phyloP scores from a whole-genome alignment of 2,797 vertebrate species.

The Scolopax bukidnonensis region DNA sequence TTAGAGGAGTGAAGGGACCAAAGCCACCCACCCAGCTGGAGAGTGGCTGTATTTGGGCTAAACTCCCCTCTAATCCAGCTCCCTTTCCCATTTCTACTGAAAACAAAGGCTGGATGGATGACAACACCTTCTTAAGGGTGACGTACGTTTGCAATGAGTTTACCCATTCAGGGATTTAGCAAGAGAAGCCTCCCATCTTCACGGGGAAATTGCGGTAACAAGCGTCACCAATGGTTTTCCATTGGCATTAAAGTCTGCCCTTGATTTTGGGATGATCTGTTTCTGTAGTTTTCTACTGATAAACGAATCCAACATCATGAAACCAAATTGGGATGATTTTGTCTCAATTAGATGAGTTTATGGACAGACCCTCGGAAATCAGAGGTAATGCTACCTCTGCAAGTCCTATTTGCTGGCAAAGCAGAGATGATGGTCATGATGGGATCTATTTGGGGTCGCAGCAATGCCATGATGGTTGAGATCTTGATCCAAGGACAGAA shows the following conservation, averaged over 20 bases:
- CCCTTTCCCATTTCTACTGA: not conserved
- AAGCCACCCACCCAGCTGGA: not conserved
- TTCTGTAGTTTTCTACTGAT: not conserved
- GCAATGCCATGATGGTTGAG: not conserved
- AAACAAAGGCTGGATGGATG: not conserved
- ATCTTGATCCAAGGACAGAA: not conserved
- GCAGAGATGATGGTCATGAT: rapidly evolving
- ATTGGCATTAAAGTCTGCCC: not conserved
- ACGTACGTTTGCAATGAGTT: not conserved
- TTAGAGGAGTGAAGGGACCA: not conserved
- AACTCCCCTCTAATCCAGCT: not conserved
- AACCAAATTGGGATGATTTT: not conserved
- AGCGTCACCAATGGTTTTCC: not conserved
- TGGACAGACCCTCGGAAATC: not conserved
- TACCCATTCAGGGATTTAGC: not conserved
- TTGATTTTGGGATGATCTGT: not conserved
- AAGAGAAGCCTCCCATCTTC: not conserved
- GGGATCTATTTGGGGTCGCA: rapidly evolving
- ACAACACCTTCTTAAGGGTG: not conserved
- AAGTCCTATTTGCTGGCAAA: not conserved
- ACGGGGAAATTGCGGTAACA: not conserved
- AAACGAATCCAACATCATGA: not conserved
- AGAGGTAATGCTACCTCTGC: not conserved
- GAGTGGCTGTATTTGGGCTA: not conserved
- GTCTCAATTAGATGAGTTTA: rapidly evolving